Percentiles rank a stretch among this genome's conserved stretches.
phyloP scores from a whole-genome alignment of 2,888 invertebrate species.

The Acholoe squamosa region DNA sequence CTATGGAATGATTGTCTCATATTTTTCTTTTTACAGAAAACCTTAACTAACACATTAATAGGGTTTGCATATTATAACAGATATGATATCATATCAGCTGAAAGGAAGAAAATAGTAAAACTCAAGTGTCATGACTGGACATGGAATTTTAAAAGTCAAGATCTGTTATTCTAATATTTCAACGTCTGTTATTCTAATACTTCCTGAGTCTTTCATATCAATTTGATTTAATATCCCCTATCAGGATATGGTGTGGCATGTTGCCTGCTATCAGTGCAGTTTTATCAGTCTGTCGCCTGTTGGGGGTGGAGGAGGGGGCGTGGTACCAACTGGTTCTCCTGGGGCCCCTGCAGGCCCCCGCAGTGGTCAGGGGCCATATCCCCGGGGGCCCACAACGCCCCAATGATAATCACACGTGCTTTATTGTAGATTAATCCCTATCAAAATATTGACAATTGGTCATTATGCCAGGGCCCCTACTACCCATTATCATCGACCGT shows the following conservation, averaged over 20 bases:
- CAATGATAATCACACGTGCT: slow-evolving; percentile 38
- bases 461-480: slow-evolving; percentile 43
- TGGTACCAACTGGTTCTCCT: neutral
- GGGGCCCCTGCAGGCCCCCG: neutral
- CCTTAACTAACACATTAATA: no score
- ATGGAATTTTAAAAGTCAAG: neutral
- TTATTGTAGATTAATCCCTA: slow-evolving; percentile 63
- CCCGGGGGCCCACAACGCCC: neutral
- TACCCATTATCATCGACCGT: slow-evolving; percentile 47
- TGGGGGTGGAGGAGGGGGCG: slow-evolving; percentile 16
- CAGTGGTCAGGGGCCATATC: neutral
- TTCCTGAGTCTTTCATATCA: neutral
- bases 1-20: no score
- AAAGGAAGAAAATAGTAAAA: no score
- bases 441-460: slow-evolving; percentile 61
- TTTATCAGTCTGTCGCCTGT: slow-evolving; percentile 21
- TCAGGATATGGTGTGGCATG: slow-evolving; percentile 3
- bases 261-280: neutral
- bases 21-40: no score
- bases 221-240: neutral
- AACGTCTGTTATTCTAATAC: neutral
- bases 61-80: no score
- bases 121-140: neutral
- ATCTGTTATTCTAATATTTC: neutral
- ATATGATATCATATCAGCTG: no score